These are phyloP conservation scores for Corythornis cristatus DNA, from an alignment of 2,113 vertebrate genomes.

Conservation along the genomic window DNA sequence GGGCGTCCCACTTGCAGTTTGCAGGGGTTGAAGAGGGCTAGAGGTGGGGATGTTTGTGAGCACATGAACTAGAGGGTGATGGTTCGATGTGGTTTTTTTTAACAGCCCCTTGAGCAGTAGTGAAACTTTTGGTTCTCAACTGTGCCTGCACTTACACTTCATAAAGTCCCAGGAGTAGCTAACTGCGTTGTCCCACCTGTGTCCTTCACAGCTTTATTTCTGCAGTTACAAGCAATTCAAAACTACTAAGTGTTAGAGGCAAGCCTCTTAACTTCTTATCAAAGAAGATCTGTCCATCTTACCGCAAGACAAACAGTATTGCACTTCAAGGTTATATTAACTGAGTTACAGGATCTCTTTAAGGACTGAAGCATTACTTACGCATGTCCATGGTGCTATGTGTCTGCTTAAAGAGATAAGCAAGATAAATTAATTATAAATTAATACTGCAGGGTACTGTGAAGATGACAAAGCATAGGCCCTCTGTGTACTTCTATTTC, in stretches of 20 bases:
- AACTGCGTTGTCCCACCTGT: slow-evolving; percentile 23
- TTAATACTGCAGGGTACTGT: slow-evolving; percentile 75
- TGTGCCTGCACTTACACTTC: slow-evolving; percentile 29
- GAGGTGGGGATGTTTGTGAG: background rate
- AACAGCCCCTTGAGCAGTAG: slow-evolving; percentile 31
- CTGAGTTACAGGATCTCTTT: slow-evolving; percentile 69
- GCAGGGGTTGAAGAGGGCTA: background rate
- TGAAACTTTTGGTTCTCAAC: slow-evolving; percentile 51
- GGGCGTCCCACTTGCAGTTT: background rate
- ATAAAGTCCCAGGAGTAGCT: slow-evolving; percentile 39
- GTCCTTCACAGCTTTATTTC: slow-evolving; percentile 73
- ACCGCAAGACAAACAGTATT: slow-evolving; percentile 75
- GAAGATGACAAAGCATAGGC: slow-evolving; percentile 65
- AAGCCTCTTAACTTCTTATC: slow-evolving; percentile 59
- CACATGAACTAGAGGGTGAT: background rate
- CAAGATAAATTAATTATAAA: slow-evolving; percentile 74
- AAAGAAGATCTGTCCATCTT: slow-evolving; percentile 68
- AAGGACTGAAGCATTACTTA: slow-evolving; percentile 69
- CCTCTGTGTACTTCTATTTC: slow-evolving; percentile 62
- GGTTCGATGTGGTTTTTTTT: background rate
- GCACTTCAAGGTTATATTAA: slow-evolving; percentile 76
- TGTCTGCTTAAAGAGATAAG: slow-evolving; percentile 72
- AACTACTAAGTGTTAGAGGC: slow-evolving; percentile 44
- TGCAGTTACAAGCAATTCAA: slow-evolving; percentile 75
- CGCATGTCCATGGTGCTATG: slow-evolving; percentile 54